Base-by-base conservation (phyloP, 53 echinoderm and acorn worm species). In the Echinometra lucunter region DNA sequence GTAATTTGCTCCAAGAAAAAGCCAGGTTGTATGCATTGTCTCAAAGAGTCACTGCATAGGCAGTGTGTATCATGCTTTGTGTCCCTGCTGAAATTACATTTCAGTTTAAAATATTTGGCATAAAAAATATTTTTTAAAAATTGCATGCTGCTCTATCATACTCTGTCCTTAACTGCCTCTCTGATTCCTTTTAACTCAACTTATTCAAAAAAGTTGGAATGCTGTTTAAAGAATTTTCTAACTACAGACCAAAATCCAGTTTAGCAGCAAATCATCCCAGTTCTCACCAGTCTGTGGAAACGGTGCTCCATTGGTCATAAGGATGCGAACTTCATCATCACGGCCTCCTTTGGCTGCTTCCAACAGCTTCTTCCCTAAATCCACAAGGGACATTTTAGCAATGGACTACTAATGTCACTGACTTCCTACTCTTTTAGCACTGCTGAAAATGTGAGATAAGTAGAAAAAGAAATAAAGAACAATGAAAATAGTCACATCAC, bases 241-340 rank as follows among this genome's bases (percentile, higher is more conserved):
- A 21, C 60, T 5, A 63, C 27, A 63, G 63, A 63, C 0, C 63
- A 63, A 63, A 63, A 12, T 15, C 16, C 4, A 63, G 11, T 15
- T 0, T 16, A 21, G 32, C 69, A 34, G 34, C 8, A 34, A 32
- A 69, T 34, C 69, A n/a, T n/a, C n/a, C n/a, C n/a, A n/a, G n/a
- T 34, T 30, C 97, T 96, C 82, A 98, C 98, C 98, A 98, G 83
- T 98, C 98, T 78, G 98, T 97, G 21, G 98, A 58, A 98, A 98
- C 58, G 98, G 98, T 69, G 98, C 98, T 23, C 98, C 98, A 97
- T 96, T 98, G 49, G 98, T 94, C 98, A 98, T 97, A 25, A 98
- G 96, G 21, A 96, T 91, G 28, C 96, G 91, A 0, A 98, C 98
- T 74, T 98, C 97, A 28, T 97, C 96, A 74, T 98, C 97, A 89